These are phyloP conservation scores for Hyles vespertilio DNA, from an alignment of 1,140 invertebrate genomes.

Conservation along the genomic window DNA sequence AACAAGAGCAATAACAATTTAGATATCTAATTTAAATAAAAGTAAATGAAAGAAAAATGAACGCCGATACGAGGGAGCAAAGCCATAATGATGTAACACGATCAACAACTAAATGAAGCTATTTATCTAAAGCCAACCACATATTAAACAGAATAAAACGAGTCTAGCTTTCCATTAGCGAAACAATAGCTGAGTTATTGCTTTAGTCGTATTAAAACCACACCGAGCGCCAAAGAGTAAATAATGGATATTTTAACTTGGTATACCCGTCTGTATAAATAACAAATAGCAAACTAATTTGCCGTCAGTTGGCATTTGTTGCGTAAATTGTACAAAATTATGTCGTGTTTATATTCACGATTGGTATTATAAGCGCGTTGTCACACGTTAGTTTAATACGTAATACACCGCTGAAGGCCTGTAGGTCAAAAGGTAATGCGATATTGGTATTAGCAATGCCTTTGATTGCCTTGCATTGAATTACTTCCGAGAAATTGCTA, in stretches of 20 bases:
- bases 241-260: slow-evolving; percentile 6
- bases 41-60: no score
- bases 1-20: no score
- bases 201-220: slow-evolving; percentile 6
- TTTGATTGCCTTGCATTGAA: no score
- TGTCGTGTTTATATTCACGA: not conserved
- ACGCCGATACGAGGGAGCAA: no score
- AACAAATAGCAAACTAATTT: slow-evolving; percentile 7
- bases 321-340: not conserved
- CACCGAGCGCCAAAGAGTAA: slow-evolving; percentile 5
- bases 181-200: slow-evolving; percentile 9
- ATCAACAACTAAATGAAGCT: slow-evolving; percentile 2
- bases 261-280: slow-evolving; percentile 5
- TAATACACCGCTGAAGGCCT: no score
- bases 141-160: slow-evolving; percentile 10
- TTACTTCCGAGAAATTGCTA: no score
- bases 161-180: slow-evolving; percentile 12
- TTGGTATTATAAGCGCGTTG: no score
- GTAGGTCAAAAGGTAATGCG: no score
- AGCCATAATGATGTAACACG: not conserved
- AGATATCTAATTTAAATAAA: no score
- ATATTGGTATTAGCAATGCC: no score
- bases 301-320: slow-evolving; percentile 3
- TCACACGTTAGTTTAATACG: no score
- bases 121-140: slow-evolving; percentile 4